Percentiles rank a stretch among this genome's conserved stretches.
Conservation (phyloP, 2,888 invertebrate genomes). For the Hypsopygia costalis region DNA sequence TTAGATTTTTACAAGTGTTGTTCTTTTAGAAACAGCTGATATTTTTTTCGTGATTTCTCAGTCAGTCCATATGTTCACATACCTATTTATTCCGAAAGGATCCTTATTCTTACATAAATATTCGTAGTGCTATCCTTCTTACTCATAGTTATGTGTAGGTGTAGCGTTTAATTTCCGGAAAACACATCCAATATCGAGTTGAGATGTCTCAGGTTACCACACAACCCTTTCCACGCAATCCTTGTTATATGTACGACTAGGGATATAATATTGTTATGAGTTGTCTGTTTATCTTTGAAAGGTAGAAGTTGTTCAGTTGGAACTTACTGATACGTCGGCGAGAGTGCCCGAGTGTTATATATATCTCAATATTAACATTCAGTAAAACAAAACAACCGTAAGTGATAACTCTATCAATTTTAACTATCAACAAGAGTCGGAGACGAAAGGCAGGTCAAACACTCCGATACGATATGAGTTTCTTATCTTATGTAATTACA, state of each 20-base stretch:
- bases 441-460: conserved; percentile 43
- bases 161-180: conserved; percentile 16
- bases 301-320: not conserved
- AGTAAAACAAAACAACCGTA: not conserved
- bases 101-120: too few relatives aligned
- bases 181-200: conserved; percentile 12
- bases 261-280: not conserved
- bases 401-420: conserved; percentile 34
- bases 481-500: conserved; percentile 34
- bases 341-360: not conserved
- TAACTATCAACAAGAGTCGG: conserved; percentile 33
- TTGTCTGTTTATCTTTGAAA: not conserved
- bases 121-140: not conserved
- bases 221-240: conserved; percentile 10
- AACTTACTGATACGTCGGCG: not conserved
- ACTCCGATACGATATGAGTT: conserved; percentile 30
- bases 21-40: too few relatives aligned
- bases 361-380: not conserved
- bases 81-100: too few relatives aligned
- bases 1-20: too few relatives aligned
- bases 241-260: not conserved
- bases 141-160: not conserved
- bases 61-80: too few relatives aligned
- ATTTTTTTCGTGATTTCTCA: too few relatives aligned
- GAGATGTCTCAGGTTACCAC: conserved; percentile 13